Percentiles rank a stretch among this genome's conserved stretches.
Conservation (phyloP, 2,113 vertebrate species). For the Microcebus tavaratra region DNA sequence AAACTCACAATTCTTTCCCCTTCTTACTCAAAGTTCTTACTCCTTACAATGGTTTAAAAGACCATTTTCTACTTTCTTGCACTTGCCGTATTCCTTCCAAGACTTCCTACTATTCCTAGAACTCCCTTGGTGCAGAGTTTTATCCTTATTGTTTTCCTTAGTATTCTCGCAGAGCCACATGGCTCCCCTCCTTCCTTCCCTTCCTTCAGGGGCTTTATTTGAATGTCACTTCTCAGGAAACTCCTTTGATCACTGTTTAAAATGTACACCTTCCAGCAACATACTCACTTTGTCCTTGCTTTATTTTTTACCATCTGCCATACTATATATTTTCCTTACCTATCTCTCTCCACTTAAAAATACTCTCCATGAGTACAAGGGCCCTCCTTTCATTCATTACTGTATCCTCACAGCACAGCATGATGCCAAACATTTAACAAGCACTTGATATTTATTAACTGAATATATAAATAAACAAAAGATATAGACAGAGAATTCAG, state of each 20-base stretch:
- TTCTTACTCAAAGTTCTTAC: neutral
- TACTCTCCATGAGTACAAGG: neutral
- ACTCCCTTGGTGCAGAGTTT: neutral
- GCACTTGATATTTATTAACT: neutral
- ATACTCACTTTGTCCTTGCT: neutral
- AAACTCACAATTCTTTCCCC: neutral
- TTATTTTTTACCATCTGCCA: neutral
- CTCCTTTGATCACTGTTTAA: neutral
- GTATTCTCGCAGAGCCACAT: neutral
- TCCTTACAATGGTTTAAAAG: neutral
- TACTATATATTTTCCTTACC: neutral
- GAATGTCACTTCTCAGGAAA: neutral
- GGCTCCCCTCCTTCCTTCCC: neutral
- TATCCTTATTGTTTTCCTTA: neutral
- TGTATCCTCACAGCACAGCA: neutral
- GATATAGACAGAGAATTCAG: neutral
- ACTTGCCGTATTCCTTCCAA: neutral
- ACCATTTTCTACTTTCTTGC: neutral
- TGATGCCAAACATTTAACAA: neutral
- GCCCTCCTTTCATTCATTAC: neutral
- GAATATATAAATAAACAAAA: neutral
- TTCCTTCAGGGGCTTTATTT: neutral
- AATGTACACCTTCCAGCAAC: rapidly evolving
- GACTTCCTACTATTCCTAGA: neutral
- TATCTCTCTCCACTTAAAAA: neutral